Evolutionary conservation across 1,140 invertebrate genomes (phyloP).

Genomic region (Drosophila pandora): DNA sequence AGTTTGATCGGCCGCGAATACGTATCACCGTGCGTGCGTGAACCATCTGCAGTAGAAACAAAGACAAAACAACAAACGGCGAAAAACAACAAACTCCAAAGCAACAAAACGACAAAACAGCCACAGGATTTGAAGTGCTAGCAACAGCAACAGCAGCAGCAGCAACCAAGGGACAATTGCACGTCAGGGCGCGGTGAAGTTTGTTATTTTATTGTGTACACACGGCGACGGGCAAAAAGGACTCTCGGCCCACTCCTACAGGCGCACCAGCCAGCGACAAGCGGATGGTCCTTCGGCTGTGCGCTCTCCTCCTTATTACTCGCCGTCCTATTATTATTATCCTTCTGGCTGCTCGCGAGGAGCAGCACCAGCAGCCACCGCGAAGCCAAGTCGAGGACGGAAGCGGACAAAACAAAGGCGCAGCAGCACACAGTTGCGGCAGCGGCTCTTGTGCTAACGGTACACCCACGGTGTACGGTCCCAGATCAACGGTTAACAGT

Average conservation of each 20-base stretch:
- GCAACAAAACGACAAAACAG: constrained; percentile 20
- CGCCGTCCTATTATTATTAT: constrained; percentile 1
- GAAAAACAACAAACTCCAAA: neutral
- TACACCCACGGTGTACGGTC: constrained; percentile 13
- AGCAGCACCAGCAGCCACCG: no score
- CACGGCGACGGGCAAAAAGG: neutral
- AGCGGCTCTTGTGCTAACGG: constrained; percentile 39
- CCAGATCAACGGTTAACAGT: neutral
- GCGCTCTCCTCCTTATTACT: constrained; percentile 1
- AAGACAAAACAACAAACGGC: constrained; percentile 16
- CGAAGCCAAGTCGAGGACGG: neutral
- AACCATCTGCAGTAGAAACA: constrained; percentile 36
- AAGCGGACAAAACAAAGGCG: constrained; percentile 34
- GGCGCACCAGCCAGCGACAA: neutral
- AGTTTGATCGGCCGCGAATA: constrained; percentile 84
- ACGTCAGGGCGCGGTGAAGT: constrained; percentile 13
- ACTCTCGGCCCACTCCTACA: neutral
- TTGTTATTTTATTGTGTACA: constrained; percentile 21
- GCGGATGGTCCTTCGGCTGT: neutral
- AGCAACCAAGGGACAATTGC: constrained; percentile 1
- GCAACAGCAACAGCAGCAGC: no score
- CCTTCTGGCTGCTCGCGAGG: constrained; percentile 1
- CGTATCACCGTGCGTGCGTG: constrained; percentile 75
- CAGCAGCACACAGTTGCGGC: constrained; percentile 25
- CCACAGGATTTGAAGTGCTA: neutral